Conservation (phyloP, 2,113 vertebrate species). For the Protobothrops mucrosquamatus region DNA sequence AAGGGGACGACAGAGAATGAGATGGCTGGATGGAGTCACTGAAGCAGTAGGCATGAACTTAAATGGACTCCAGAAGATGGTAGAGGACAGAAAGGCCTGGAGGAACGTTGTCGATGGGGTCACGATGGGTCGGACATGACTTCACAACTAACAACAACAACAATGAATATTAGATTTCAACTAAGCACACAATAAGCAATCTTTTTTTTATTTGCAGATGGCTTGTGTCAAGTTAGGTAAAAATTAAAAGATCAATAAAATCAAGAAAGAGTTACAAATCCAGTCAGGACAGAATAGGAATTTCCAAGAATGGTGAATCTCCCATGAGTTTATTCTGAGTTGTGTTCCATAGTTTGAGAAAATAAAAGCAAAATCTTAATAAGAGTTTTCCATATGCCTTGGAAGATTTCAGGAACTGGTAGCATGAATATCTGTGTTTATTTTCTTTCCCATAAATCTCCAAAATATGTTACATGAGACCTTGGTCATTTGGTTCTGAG, state of each 20-base stretch:
- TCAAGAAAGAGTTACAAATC: not conserved
- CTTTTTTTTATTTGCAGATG: not conserved
- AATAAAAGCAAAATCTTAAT: not conserved
- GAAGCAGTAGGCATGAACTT: too few species aligned
- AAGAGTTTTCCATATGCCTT: not conserved
- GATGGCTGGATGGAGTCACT: too few species aligned
- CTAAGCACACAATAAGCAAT: not conserved
- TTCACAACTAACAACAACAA: too few species aligned
- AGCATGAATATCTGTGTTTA: not conserved
- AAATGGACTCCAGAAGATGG: too few species aligned
- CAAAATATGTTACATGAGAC: not conserved
- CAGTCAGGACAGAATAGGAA: not conserved
- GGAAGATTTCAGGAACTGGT: not conserved
- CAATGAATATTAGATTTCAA: not conserved
- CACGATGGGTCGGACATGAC: too few species aligned
- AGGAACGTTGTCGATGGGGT: too few species aligned
- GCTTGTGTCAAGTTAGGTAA: not conserved
- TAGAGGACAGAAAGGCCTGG: too few species aligned
- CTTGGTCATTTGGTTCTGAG: not conserved
- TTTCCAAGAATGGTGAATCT: not conserved
- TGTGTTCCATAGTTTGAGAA: not conserved
- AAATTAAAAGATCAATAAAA: not conserved
- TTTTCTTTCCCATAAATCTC: not conserved
- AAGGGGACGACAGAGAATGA: too few species aligned
- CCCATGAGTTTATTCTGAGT: conserved; percentile 3